Evolutionary conservation across 1,140 invertebrate genomes (phyloP), one percentile per base, ranked within the genome.

Genomic region (Uloborus diversus): DNA sequence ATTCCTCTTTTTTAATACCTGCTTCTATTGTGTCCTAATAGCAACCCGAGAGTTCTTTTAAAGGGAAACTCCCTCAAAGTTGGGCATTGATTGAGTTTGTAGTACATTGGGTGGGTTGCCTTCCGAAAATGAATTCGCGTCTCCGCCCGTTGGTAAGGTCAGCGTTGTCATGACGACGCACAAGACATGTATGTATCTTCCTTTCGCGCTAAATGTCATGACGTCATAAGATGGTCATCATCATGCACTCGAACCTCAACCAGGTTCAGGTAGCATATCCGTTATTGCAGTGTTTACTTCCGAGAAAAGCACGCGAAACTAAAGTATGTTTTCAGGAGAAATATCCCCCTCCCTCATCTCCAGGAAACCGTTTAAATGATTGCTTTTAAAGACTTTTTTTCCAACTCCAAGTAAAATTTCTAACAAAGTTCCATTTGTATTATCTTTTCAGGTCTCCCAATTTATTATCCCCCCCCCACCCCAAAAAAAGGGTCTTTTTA

Each of bases 131-230:
- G 70, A 73, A 56, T 73, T 61, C 30, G 42, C 70, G 59, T 73
- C 70, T 73, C 70, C 70, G 70, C 70, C 70, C 70, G 70, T 49
- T 42, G 35, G 35, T 73, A 73, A 73, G 70, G 70, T 73, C 70
- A 73, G 70, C 14, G 70, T 73, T 47, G 59, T 23, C 70, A 73
- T 73, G 57, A 42, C 14, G 49, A 73, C 70, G 70, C 68, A 32
- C 35, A 73, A 73, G 57, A 73, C 70, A 73, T 62, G 70, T 47
- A 62, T 62, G 32, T 73, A 73, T 73, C 70, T 47, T 73, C 56
- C 70, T 73, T 73, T 49, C 35, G 70, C 37, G 57, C 70, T 47
- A 71, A 71, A 71, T 71, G 68, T 59, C 68, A 62, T 62, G 70
- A 62, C 70, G 59, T 73, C 70, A 73, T 73, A 62, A 62, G 70